Base-by-base conservation (phyloP, 2,888 invertebrate species). In the Drosophila atroscutellata region DNA sequence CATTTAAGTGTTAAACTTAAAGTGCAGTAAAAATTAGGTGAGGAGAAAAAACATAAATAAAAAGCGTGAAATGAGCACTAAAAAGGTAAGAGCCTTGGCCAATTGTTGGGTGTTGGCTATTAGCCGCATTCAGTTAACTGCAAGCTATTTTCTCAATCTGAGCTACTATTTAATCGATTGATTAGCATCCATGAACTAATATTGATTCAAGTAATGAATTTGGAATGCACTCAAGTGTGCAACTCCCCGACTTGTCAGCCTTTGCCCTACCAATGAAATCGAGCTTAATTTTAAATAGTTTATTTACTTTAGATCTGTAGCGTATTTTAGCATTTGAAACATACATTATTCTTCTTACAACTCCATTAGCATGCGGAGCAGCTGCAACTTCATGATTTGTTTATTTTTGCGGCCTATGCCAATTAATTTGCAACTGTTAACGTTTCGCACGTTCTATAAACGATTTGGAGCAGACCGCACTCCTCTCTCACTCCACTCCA, bases 401-500 rank as follows among this genome's bases (percentile, higher is more conserved):
- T 3, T 42, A 26, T 20, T 30, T 30, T 37, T 34, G 24, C 20
- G 71, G 60, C 67, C 61, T 36, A 24, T 61, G 62, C 73, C 68
- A 59, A 50, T 64, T 68, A 77, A 77, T 58, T 66, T 57, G 52
- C 47, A 69, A 79, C 75, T 69, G 78, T 75, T 72, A 75, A 69
- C 60, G 79, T 59, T 75, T 76, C 63, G 65, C 76, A 79, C 84
- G 83, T 83, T 86, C 83, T 81, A 73, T 63, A 83, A 79, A 72
- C 79, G 71, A 79, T 81, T 75, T 74, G 20, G 77, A 69, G 70
- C 78, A 36, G 74, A 70, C 65, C 62, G 45, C 62, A 77, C 80
- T 69, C 28, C 58, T 60, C 49, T 24, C 24, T 24, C n/a, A n/a
- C 24, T 13, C n/a, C 55, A 28, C n/a, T 74, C 26, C 52, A 50